phyloP scores from a whole-genome alignment of 2,888 invertebrate genomes.

The Dromius quadrimaculatus region DNA sequence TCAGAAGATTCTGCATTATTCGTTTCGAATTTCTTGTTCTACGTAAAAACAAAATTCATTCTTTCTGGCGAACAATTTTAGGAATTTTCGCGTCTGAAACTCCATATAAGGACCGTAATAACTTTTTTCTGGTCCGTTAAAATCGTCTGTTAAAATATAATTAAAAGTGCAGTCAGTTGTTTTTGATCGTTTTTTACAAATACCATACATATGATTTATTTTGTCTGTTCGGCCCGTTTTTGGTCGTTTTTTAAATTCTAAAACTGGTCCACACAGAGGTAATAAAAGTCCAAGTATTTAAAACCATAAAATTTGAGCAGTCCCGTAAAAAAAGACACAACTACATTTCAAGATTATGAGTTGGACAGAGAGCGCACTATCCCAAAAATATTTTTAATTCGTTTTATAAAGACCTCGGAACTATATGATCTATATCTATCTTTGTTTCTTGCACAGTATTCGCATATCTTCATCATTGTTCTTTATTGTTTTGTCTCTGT shows the following conservation, averaged over 20 bases:
- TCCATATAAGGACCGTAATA: slow-evolving; percentile 15
- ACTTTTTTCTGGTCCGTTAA: slow-evolving; percentile 6
- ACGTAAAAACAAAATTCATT: slow-evolving; percentile 13
- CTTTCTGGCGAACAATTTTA: slow-evolving; percentile 6
- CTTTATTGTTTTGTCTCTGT: slow-evolving; percentile 15
- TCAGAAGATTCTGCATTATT: background rate
- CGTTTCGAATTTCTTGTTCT: slow-evolving; percentile 13
- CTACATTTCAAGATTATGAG: background rate
- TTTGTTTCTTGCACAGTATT: background rate
- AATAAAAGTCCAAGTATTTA: slow-evolving; percentile 51
- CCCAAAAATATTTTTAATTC: slow-evolving; percentile 45
- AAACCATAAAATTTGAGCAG: slow-evolving; percentile 51
- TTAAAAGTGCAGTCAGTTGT: slow-evolving; percentile 13
- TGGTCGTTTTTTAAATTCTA: slow-evolving; percentile 67
- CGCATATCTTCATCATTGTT: slow-evolving; percentile 4
- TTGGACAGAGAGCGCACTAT: slow-evolving; percentile 10
- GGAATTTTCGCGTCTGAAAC: background rate
- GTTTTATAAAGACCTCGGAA: slow-evolving; percentile 37
- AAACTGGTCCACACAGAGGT: slow-evolving; percentile 64
- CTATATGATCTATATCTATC: slow-evolving; percentile 37
- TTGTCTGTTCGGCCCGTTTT: slow-evolving; percentile 64
- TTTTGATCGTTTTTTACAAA: slow-evolving; percentile 51
- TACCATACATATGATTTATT: slow-evolving; percentile 65
- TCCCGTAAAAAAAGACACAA: slow-evolving; percentile 39
- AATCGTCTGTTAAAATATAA: slow-evolving; percentile 14